These are phyloP conservation scores for Myiothlypis coronata DNA, from an alignment of 2,797 vertebrate genomes.

Conservation along the genomic window DNA sequence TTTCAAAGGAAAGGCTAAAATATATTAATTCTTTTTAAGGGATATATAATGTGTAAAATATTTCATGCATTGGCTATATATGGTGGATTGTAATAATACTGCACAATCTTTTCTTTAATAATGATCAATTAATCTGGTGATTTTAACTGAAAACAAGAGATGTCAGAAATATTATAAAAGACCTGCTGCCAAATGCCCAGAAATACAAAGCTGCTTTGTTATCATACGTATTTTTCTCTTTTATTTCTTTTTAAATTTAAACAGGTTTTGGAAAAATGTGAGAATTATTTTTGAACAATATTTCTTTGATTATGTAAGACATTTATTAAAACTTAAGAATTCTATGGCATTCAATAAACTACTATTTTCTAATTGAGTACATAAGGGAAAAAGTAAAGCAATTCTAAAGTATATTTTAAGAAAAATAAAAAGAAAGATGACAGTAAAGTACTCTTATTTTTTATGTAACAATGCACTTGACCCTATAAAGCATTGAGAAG, in stretches of 20 bases:
- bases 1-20: constrained; percentile 17
- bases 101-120: constrained; percentile 19
- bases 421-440: not conserved
- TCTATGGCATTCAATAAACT: constrained; percentile 1
- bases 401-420: constrained; percentile 52
- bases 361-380: constrained; percentile 39
- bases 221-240: constrained; percentile 4
- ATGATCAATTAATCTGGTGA: not conserved
- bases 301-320: not conserved
- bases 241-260: constrained; percentile 17
- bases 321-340: not conserved
- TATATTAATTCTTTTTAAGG: constrained; percentile 3
- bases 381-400: not conserved
- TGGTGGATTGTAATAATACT: constrained; percentile 14
- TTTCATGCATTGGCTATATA: constrained; percentile 21
- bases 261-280: not conserved
- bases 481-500: not conserved
- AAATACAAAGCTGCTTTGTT: constrained; percentile 28
- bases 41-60: constrained; percentile 20
- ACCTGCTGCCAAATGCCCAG: constrained; percentile 17
- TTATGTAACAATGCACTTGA: not conserved
- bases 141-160: constrained; percentile 22
- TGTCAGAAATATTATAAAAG: not conserved
- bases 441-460: constrained; percentile 25
- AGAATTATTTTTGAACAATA: constrained; percentile 48